These are phyloP conservation scores for Apostichopus californicus DNA, from an alignment of 35 echinoderm and acorn worm genomes.

Conservation along the genomic window DNA sequence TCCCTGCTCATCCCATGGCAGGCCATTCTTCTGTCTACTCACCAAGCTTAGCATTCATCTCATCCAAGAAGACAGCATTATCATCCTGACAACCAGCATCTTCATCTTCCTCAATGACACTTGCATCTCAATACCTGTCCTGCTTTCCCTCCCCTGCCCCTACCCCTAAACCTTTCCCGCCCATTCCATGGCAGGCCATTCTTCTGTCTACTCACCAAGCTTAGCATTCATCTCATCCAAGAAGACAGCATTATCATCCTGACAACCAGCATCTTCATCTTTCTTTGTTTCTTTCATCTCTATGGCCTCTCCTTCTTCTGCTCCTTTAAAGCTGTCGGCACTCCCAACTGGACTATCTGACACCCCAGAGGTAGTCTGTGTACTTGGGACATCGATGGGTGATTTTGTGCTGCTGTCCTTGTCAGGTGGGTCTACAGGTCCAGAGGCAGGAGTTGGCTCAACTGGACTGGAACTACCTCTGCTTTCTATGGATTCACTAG, in stretches of 20 bases:
- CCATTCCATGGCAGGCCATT: no score
- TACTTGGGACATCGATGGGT: neutral
- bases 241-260: conserved; percentile 23
- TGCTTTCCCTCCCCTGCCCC: no score
- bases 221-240: conserved; percentile 37
- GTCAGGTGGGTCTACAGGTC: neutral
- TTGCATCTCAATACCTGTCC: conserved; percentile 21
- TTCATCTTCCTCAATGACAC: neutral
- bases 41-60: conserved; percentile 41
- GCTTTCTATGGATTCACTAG: conserved; percentile 23
- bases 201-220: conserved; percentile 11
- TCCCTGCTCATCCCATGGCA: no score
- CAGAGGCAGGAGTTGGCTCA: neutral
- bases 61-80: conserved; percentile 15
- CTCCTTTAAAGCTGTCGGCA: conserved; percentile 3
- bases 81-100: neutral
- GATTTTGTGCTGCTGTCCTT: neutral
- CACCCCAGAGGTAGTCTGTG: neutral
- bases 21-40: neutral
- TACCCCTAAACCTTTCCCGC: no score
- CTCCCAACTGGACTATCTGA: neutral
- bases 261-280: neutral
- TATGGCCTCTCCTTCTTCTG: neutral
- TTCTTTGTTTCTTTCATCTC: conserved; percentile 23
- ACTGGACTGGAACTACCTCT: conserved; percentile 32